Evolutionary conservation across 2,888 invertebrate genomes (phyloP).

Genomic region (Leptopilina myrica): DNA sequence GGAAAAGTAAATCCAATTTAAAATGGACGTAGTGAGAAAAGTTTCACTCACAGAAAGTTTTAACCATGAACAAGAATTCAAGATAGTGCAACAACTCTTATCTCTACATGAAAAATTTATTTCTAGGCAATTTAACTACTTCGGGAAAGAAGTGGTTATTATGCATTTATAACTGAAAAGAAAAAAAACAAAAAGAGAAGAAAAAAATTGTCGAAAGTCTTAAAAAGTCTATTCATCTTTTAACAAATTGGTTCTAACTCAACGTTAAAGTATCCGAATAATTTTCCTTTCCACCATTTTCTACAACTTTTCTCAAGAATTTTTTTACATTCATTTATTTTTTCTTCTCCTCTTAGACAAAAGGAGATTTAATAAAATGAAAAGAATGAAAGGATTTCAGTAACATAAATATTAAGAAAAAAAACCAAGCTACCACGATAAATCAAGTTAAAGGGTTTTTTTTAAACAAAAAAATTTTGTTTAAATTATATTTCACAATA

Average conservation of each 20-base stretch:
- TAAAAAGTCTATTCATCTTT: no score
- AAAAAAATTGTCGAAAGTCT: no score
- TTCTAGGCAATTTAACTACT: background rate
- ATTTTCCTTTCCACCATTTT: background rate
- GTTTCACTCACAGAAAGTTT: slow-evolving; percentile 10
- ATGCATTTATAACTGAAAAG: background rate
- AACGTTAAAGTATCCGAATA: background rate
- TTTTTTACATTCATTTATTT: background rate
- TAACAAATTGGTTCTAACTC: background rate
- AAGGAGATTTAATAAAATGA: background rate
- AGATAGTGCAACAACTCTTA: slow-evolving; percentile 3
- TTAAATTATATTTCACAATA: background rate
- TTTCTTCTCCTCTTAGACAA: background rate
- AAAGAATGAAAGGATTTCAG: background rate
- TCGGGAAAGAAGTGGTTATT: background rate
- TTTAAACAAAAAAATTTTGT: no score
- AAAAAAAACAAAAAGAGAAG: background rate
- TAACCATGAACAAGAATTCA: background rate
- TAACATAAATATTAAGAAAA: slow-evolving; percentile 5
- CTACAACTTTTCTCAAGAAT: background rate
- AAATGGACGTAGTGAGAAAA: background rate
- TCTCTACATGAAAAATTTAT: slow-evolving; percentile 14
- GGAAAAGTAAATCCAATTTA: slow-evolving; percentile 13
- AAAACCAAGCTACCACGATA: background rate
- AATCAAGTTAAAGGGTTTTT: no score